These are phyloP conservation scores for Meteorus cinctellus DNA, from an alignment of 2,888 invertebrate genomes.

Conservation along the genomic window DNA sequence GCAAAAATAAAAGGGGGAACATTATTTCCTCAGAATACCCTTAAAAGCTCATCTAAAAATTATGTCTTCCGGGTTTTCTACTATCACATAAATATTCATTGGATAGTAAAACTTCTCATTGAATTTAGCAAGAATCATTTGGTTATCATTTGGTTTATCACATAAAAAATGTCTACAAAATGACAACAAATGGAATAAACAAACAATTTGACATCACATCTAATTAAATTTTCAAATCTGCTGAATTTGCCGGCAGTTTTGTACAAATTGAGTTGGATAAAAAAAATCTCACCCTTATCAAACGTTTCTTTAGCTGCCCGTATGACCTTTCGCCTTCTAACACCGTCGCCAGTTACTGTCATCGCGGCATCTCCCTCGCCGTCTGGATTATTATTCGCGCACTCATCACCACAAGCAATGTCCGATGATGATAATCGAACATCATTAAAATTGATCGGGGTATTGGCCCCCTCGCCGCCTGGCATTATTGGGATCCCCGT, in stretches of 20 bases:
- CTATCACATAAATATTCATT: background rate
- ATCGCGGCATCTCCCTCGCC: constrained; percentile 58
- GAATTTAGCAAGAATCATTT: too few relatives aligned
- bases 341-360: constrained; percentile 65
- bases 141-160: too few relatives aligned
- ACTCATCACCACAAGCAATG: constrained; percentile 31
- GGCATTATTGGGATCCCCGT: constrained; percentile 65
- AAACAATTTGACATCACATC: too few relatives aligned
- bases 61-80: background rate
- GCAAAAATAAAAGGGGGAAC: background rate
- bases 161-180: too few relatives aligned
- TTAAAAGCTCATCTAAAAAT: background rate
- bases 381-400: constrained; percentile 49
- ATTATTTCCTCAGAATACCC: background rate
- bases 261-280: background rate
- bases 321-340: constrained; percentile 76
- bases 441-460: constrained; percentile 63
- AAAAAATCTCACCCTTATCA: constrained; percentile 74
- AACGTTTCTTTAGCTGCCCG: constrained; percentile 77
- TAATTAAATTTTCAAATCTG: too few relatives aligned
- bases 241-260: background rate
- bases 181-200: too few relatives aligned
- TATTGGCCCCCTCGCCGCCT: constrained; percentile 72
- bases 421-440: constrained; percentile 38
- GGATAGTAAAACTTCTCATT: background rate